phyloP scores from a whole-genome alignment of 2,888 invertebrate genomes.

The Gonocerus acuteangulatus region DNA sequence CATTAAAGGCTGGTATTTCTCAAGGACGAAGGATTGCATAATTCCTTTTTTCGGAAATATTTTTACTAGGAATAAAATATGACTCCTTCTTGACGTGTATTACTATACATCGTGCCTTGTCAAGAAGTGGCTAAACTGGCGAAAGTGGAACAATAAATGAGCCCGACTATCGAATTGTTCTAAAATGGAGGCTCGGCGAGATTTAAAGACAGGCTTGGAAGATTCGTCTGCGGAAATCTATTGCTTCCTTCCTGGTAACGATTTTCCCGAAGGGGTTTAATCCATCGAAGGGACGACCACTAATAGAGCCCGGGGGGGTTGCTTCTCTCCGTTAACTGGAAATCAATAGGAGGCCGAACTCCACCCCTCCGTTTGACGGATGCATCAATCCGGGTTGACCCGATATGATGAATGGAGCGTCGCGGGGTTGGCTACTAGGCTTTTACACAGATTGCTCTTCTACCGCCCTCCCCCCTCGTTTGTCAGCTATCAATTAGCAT shows the following conservation, averaged over 20 bases:
- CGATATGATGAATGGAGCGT: constrained; percentile 22
- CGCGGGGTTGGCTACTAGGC: neutral
- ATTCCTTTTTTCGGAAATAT: too few relatives aligned
- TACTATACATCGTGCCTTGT: too few relatives aligned
- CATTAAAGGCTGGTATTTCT: too few relatives aligned
- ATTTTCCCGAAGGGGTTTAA: constrained; percentile 16
- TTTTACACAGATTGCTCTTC: constrained; percentile 18
- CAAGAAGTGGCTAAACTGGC: too few relatives aligned
- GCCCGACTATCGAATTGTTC: too few relatives aligned
- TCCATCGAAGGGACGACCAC: constrained; percentile 11
- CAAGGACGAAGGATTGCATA: too few relatives aligned
- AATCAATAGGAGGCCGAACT: constrained; percentile 17
- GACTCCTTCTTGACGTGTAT: too few relatives aligned
- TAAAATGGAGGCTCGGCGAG: too few relatives aligned
- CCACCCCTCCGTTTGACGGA: constrained; percentile 16
- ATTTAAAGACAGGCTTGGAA: too few relatives aligned
- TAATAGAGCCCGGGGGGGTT: neutral
- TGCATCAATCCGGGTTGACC: constrained; percentile 24
- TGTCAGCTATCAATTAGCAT: constrained; percentile 17
- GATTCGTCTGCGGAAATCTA: constrained; percentile 8
- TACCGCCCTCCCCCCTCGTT: neutral
- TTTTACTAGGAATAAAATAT: too few relatives aligned
- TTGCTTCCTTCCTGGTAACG: constrained; percentile 20
- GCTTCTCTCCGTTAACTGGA: constrained; percentile 7
- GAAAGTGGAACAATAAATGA: too few relatives aligned